These are phyloP conservation scores for Aleiodes sp. DNA, from an alignment of 1,140 invertebrate genomes.

Conservation along the genomic window DNA sequence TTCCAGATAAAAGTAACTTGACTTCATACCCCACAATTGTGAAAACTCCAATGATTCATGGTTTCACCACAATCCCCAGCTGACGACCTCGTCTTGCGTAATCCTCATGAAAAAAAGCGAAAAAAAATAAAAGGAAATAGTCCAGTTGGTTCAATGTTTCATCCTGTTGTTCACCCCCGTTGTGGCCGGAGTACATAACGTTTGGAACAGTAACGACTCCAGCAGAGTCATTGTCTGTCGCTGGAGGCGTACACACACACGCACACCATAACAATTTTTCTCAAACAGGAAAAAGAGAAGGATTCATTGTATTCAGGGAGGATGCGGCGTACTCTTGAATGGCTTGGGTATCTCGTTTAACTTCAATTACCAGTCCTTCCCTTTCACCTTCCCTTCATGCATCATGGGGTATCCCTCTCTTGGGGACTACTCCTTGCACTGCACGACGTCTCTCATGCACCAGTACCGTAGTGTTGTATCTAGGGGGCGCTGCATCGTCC, in stretches of 20 bases:
- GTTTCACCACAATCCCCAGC: background rate
- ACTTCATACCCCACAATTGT: background rate
- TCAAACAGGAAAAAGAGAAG: constrained; percentile 39
- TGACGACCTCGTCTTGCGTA: constrained; percentile 2
- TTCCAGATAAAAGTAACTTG: background rate
- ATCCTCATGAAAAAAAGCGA: background rate
- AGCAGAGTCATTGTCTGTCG: constrained; percentile 54
- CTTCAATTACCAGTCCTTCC: constrained; percentile 53
- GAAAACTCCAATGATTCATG: background rate
- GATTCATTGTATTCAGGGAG: constrained; percentile 50
- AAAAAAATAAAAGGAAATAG: constrained; percentile 1
- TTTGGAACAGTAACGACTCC: constrained; percentile 48
- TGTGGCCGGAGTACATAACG: background rate
- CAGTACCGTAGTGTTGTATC: background rate
- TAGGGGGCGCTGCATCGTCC: constrained; percentile 29
- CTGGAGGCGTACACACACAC: constrained; percentile 43
- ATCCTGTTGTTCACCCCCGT: constrained; percentile 12
- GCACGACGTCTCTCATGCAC: constrained; percentile 23
- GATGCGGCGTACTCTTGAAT: constrained; percentile 50
- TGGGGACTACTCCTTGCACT: constrained; percentile 9
- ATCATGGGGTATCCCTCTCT: constrained; percentile 16
- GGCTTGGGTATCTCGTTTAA: constrained; percentile 56
- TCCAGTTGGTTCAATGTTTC: constrained; percentile 1
- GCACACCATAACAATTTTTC: constrained; percentile 1
- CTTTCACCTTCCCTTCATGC: constrained; percentile 33